Evolutionary conservation across 1,140 invertebrate species (phyloP), one percentile per base, ranked within the genome.

Genomic region (Ceratosolen fusciceps): DNA sequence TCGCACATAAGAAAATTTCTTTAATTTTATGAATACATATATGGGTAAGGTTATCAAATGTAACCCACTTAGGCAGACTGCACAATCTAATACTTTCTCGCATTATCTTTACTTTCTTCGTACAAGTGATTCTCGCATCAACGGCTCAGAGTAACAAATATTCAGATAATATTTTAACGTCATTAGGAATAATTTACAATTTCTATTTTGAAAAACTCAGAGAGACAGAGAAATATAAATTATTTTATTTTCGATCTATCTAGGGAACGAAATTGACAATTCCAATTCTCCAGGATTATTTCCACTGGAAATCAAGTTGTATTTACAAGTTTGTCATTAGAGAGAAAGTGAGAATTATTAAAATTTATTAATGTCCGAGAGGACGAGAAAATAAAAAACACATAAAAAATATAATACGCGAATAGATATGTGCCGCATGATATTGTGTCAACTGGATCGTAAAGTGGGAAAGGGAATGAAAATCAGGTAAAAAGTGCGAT

Each of bases 81-180:
- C 1, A 75, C 47, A 67, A 75, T 75, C n/a, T n/a, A 14, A 76
- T 52, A 76, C 62, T 76, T 75, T 76, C 60, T 19, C 60, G 34
- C 29, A 52, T 67, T 52, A 76, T 34, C 74, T 52, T 65, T 54
- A 10, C 47, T 54, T 76, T 37, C 74, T 7, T 39, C 52, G 65
- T 47, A 24, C 56, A 65, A 14, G 19, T 39, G 65, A 74, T 75
- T 47, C 21, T n/a, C n/a, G n/a, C n/a, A n/a, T n/a, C n/a, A n/a
- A n/a, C n/a, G n/a, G n/a, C n/a, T 29, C 58, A 75, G 21, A 60
- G 19, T 10, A 60, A 16, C 14, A 65, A 52, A 65, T n/a, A n/a
- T 49, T 75, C n/a, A 65, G 47, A 65, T 65, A 76, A 76, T 52
- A 39, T 8, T 68, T 68, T 24, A 76, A 37, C 12, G 9, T 52